Conservation (phyloP, 2,113 vertebrate genomes). For the Apus apus region DNA sequence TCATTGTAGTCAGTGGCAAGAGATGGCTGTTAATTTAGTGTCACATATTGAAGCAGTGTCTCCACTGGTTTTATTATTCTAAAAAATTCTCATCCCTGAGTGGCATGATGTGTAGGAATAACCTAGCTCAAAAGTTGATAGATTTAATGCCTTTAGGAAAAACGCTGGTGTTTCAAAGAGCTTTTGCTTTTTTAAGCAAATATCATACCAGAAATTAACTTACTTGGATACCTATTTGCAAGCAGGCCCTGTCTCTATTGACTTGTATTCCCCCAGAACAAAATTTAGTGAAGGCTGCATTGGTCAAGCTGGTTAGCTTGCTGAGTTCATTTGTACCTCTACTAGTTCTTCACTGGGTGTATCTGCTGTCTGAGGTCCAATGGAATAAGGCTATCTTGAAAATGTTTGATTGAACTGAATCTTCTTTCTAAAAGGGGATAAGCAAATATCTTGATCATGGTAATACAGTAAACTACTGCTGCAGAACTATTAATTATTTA, state of each 20-base stretch:
- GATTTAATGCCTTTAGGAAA: background rate
- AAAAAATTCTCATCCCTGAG: background rate
- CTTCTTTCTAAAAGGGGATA: background rate
- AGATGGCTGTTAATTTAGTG: background rate
- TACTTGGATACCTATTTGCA: background rate
- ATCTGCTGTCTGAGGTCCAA: background rate
- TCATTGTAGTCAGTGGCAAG: background rate
- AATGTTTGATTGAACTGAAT: background rate
- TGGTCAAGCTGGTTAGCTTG: background rate
- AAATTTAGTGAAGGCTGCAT: background rate
- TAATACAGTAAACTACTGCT: background rate
- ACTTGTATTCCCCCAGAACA: background rate
- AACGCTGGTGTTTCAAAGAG: background rate
- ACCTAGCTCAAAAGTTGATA: background rate
- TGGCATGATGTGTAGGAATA: background rate
- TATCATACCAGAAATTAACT: background rate
- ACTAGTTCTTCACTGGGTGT: accelerated
- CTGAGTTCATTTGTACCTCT: background rate
- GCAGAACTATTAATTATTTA: background rate
- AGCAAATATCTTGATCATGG: background rate
- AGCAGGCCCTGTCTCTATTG: background rate
- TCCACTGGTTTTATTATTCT: background rate
- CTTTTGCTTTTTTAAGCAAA: background rate
- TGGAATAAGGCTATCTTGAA: background rate
- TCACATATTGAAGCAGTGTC: background rate